Evolutionary conservation across 2,888 invertebrate genomes (phyloP), one percentile per base, ranked within the genome.

Genomic region (Chrysolina americana): DNA sequence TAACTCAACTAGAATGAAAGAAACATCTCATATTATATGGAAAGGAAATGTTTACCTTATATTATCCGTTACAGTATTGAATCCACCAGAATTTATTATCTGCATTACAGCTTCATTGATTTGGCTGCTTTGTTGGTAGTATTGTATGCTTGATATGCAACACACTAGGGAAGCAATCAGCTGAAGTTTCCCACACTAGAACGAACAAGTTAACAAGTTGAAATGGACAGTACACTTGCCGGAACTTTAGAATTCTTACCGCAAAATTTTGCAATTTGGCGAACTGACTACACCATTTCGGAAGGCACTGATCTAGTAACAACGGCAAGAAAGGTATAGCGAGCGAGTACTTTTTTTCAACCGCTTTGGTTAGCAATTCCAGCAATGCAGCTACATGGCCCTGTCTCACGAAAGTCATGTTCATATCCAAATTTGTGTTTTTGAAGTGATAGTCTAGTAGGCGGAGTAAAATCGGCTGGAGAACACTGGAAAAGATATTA

Each of bases 381-480:
- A 85, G 59, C 36, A 85, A 71, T 9, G 91, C 90, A 50, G 92
- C 88, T 28, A 90, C 90, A 86, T 93, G 92, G 36, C 90, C 91
- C 79, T 90, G 90, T 65, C 91, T 89, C 64, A 90, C 86, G 68
- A 90, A 87, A 0, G 91, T 90, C 36, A 89, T 88, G 19, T 87
- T 84, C 13, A 86, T 79, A 80, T 87, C 87, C 17, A 91, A 83
- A 85, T 91, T 88, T 28, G 92, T 91, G 3, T 90, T 89, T 77
- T 90, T 89, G 0, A 91, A 89, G 86, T 92, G 93, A 81, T 90
- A 91, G 79, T 91, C 89, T 44, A 93, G 83, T 68, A 91, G 87
- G 76, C 89, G 89, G 66, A 91, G 84, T 65, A 94, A 85, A 48
- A 91, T 85, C 13, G 92, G 91, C 78, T 89, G 90, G n/a, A 86